A percentile compares a stretch with the other conserved stretches of the same genome.
Conservation (phyloP, 92 coral and sea anemone genomes). For the Anthopleura xanthogrammica region DNA sequence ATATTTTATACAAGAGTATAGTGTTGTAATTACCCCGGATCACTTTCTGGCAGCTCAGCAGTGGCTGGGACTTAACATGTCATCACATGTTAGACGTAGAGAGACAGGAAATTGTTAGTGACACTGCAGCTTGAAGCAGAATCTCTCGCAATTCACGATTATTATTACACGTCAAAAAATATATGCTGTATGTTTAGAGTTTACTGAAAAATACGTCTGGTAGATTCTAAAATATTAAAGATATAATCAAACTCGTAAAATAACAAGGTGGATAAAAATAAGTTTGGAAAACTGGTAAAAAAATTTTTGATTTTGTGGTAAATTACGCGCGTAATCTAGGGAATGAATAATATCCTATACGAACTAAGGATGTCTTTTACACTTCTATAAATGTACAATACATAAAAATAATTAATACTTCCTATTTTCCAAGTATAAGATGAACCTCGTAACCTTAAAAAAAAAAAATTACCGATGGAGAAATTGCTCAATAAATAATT, state of each 20-base stretch:
- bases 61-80: not conserved
- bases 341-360: not conserved
- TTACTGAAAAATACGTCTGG: not conserved
- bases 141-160: not conserved
- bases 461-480: too few relatives aligned
- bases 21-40: conserved; percentile 23
- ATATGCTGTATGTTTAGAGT: not conserved
- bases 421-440: not conserved
- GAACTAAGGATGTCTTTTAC: not conserved
- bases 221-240: not conserved
- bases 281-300: not conserved
- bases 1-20: not conserved
- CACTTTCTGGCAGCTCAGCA: not conserved
- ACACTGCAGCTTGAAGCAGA: not conserved
- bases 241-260: not conserved
- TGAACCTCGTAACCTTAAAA: not conserved
- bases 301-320: not conserved
- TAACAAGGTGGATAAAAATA: not conserved
- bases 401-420: not conserved
- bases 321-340: not conserved
- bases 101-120: not conserved
- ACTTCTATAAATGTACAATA: not conserved
- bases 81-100: not conserved
- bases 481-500: too few relatives aligned
- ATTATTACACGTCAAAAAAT: not conserved